phyloP scores from a whole-genome alignment of 2,888 invertebrate genomes.

The Ditylenchus weischeri region DNA sequence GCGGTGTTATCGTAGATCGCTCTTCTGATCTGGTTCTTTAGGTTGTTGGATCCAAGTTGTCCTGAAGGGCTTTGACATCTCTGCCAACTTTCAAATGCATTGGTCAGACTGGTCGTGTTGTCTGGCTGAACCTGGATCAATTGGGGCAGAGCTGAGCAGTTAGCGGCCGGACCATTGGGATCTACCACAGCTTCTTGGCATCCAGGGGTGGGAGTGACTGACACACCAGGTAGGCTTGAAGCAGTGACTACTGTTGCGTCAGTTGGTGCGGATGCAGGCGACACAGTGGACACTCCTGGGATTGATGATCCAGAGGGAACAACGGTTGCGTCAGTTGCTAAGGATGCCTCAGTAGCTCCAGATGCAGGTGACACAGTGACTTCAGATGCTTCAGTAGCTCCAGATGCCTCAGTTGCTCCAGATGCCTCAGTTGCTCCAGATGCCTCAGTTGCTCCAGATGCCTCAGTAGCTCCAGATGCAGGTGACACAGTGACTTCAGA shows the following conservation, averaged over 20 bases:
- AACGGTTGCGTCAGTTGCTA: too few relatives aligned
- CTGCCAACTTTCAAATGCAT: background rate
- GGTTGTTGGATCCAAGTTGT: background rate
- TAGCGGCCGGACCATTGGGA: background rate
- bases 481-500: too few relatives aligned
- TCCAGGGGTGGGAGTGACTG: too few relatives aligned
- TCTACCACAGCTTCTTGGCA: background rate
- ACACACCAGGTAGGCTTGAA: too few relatives aligned
- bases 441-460: too few relatives aligned
- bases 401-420: too few relatives aligned
- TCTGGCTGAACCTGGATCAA: slow-evolving; percentile 1
- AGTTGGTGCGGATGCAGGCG: background rate
- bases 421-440: too few relatives aligned
- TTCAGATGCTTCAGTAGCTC: too few relatives aligned
- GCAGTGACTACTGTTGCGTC: background rate
- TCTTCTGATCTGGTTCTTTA: background rate
- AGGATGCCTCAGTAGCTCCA: too few relatives aligned
- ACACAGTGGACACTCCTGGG: background rate
- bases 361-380: too few relatives aligned
- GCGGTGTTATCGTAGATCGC: background rate
- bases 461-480: too few relatives aligned
- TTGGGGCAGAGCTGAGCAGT: background rate
- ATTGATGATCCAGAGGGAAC: background rate
- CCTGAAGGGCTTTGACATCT: background rate
- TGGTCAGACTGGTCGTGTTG: background rate